Evolutionary conservation across 2,797 vertebrate species (phyloP).

Genomic region (Kryptopterus vitreolus): DNA sequence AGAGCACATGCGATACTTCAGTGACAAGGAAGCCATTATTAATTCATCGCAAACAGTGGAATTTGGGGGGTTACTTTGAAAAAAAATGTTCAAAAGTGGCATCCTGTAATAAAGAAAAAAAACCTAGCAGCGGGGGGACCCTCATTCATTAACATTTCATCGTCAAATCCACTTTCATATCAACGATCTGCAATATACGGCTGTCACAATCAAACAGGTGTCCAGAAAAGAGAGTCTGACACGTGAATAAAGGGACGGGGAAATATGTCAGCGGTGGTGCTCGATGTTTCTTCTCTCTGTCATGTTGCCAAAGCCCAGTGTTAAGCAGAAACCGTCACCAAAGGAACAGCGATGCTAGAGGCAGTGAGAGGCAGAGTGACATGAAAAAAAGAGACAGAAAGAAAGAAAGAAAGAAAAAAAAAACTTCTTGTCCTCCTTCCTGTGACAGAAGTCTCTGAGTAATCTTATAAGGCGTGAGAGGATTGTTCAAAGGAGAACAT

Average conservation of each 20-base stretch:
- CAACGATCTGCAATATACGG: constrained; percentile 89
- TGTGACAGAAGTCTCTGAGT: constrained; percentile 69
- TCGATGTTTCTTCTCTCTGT: constrained; percentile 78
- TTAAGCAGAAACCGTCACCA: constrained; percentile 65
- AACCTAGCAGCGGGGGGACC: constrained; percentile 72
- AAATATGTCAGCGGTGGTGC: constrained; percentile 76
- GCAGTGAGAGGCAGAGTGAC: constrained; percentile 62
- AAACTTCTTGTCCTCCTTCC: constrained; percentile 65
- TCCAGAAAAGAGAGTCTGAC: constrained; percentile 80
- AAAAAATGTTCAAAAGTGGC: constrained; percentile 94
- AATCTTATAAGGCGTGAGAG: constrained; percentile 67
- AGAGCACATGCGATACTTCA: constrained; percentile 86
- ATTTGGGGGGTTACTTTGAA: constrained; percentile 92
- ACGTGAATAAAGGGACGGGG: constrained; percentile 75
- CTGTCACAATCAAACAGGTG: constrained; percentile 90
- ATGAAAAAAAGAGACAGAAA: too few species aligned
- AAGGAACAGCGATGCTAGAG: constrained; percentile 68
- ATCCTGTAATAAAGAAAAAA: constrained; percentile 88
- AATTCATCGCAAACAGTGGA: constrained; percentile 94
- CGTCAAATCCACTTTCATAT: constrained; percentile 91
- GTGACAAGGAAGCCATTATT: constrained; percentile 89
- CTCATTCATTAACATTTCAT: constrained; percentile 95
- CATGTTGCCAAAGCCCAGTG: constrained; percentile 71
- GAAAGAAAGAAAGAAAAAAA: constrained; percentile 58
- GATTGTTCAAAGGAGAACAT: constrained; percentile 74